A percentile compares a stretch with the other conserved stretches of the same genome.
phyloP scores from a whole-genome alignment of 2,797 vertebrate genomes.

The Bradypodion ventrale region DNA sequence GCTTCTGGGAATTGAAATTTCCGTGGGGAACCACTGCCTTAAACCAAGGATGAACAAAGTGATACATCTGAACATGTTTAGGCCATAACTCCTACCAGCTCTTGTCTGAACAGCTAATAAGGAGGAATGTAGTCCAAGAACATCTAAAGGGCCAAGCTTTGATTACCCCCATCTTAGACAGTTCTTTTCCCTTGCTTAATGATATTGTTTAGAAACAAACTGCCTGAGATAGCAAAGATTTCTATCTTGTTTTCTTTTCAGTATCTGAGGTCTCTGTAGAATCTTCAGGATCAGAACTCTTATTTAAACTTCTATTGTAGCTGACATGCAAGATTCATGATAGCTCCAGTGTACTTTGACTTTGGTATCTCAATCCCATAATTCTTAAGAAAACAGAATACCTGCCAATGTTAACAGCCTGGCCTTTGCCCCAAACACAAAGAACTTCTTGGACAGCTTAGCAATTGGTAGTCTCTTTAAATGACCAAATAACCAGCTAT shows the following conservation, averaged over 20 bases:
- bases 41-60: not conserved
- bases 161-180: no score
- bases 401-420: conserved; percentile 29
- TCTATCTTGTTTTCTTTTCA: not conserved
- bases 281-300: not conserved
- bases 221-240: conserved; percentile 23
- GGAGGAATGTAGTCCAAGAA: no score
- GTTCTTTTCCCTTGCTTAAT: not conserved
- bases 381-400: conserved; percentile 12
- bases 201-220: conserved; percentile 34
- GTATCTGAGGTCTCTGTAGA: not conserved
- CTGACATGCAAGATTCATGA: conserved; percentile 40
- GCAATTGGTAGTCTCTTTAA: conserved; percentile 68
- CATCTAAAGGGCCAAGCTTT: no score
- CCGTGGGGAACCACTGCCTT: no score
- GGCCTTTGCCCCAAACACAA: conserved; percentile 30
- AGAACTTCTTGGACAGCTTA: conserved; percentile 51
- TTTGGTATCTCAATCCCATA: conserved; percentile 51
- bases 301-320: not conserved
- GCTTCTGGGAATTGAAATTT: no score
- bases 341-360: conserved; percentile 51
- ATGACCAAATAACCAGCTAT: conserved; percentile 15
- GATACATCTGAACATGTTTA: no score
- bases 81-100: not conserved
- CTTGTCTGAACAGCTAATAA: not conserved